Evolutionary conservation across 2,797 vertebrate genomes (phyloP).

Genomic region (Choloepus didactylus): DNA sequence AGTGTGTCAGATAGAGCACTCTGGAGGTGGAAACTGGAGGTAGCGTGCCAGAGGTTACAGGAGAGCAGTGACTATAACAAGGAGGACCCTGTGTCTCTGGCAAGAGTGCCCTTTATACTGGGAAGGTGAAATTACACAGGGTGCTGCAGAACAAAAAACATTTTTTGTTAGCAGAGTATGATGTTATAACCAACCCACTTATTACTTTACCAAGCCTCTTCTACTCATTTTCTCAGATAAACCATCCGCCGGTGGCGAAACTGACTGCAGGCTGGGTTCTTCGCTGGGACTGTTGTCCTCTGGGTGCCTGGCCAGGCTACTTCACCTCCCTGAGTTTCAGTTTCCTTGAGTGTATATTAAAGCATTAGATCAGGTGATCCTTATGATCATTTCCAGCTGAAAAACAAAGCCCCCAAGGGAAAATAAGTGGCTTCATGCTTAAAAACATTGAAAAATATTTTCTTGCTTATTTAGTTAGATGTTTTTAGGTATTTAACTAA

Average conservation of each 20-base stretch:
- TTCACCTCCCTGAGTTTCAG: no score
- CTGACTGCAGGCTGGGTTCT: background rate
- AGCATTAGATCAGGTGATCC: background rate
- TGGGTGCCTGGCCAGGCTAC: background rate
- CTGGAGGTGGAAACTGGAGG: background rate
- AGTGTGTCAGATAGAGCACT: background rate
- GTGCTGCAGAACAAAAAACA: background rate
- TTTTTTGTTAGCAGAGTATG: background rate
- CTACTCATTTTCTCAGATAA: background rate
- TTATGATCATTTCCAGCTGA: background rate
- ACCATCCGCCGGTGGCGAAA: background rate
- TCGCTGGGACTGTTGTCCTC: accelerated
- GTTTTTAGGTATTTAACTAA: conserved; percentile 15
- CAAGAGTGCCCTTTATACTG: background rate
- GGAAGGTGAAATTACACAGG: background rate
- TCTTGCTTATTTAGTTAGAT: background rate
- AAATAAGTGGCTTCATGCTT: background rate
- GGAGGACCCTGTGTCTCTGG: background rate
- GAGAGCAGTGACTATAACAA: background rate
- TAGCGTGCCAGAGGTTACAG: no score
- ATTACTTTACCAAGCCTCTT: background rate
- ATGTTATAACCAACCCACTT: background rate
- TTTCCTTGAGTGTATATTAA: background rate
- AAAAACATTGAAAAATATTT: background rate
- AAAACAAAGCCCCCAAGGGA: background rate